Conservation (phyloP, 2,113 vertebrate genomes). For the Chionodraco myersi region DNA sequence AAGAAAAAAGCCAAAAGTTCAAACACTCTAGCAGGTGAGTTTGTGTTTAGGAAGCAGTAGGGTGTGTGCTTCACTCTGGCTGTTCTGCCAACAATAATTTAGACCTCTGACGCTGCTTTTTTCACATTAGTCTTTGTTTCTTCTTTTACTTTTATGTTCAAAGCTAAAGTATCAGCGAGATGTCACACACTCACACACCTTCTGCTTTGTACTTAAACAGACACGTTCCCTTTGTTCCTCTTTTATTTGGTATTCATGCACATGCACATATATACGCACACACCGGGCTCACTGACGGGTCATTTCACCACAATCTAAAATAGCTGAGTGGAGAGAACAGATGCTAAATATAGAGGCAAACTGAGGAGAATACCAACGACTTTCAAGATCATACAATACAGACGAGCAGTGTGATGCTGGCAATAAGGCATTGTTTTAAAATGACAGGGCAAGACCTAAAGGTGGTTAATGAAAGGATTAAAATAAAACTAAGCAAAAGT, state of each 20-base stretch:
- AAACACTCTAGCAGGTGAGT: neutral
- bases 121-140: constrained; percentile 16
- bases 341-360: constrained; percentile 59
- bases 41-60: neutral
- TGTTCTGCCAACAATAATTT: constrained; percentile 25
- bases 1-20: neutral
- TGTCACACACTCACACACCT: neutral
- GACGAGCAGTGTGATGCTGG: constrained; percentile 4
- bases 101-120: constrained; percentile 8
- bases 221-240: neutral
- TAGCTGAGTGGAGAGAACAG: constrained; percentile 42
- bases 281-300: constrained; percentile 53
- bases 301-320: constrained; percentile 62
- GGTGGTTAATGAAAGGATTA: constrained; percentile 9
- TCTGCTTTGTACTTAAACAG: neutral
- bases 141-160: constrained; percentile 41
- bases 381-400: constrained; percentile 50
- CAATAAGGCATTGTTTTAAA: constrained; percentile 15
- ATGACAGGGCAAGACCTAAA: constrained; percentile 4
- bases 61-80: neutral
- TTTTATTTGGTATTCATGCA: constrained; percentile 19
- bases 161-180: neutral
- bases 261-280: neutral
- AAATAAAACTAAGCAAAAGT: constrained; percentile 12
- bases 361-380: constrained; percentile 61